Conservation (phyloP, 30 jellyfish, hydroid and myxozoan species). For the Catostylus mosaicus region DNA sequence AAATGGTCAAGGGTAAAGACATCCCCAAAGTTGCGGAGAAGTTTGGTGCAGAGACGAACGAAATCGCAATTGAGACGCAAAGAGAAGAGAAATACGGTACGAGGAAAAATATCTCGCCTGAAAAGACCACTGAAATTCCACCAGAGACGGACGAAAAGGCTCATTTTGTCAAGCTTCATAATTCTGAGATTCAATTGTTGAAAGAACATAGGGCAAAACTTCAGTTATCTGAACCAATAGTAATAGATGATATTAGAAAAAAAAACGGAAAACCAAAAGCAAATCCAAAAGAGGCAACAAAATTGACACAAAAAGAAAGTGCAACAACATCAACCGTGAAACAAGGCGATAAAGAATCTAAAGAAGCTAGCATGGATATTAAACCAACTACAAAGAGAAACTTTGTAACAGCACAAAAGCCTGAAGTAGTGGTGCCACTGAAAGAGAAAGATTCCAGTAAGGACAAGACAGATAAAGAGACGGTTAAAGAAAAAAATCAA, state of each 20-base stretch:
- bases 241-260: conserved; percentile 85
- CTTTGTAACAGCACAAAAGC: conserved; percentile 19
- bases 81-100: conserved; percentile 9
- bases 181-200: conserved; percentile 44
- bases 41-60: background rate
- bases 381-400: conserved; percentile 66
- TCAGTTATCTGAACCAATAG: conserved; percentile 79
- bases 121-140: background rate
- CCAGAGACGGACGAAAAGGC: conserved; percentile 13
- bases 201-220: conserved; percentile 58
- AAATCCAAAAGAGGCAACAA: conserved; percentile 84
- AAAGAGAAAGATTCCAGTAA: background rate
- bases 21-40: background rate
- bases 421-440: conserved; percentile 53
- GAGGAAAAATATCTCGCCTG: background rate
- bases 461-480: background rate
- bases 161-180: conserved; percentile 65
- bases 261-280: conserved; percentile 69
- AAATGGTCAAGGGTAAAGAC: background rate
- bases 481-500: conserved; percentile 17
- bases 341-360: conserved; percentile 3
- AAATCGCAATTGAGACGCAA: background rate
- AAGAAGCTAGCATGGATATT: background rate
- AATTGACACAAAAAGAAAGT: background rate
- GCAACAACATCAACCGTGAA: background rate